Conservation (phyloP, 2,888 invertebrate genomes). For the Metacarcinus magister region DNA sequence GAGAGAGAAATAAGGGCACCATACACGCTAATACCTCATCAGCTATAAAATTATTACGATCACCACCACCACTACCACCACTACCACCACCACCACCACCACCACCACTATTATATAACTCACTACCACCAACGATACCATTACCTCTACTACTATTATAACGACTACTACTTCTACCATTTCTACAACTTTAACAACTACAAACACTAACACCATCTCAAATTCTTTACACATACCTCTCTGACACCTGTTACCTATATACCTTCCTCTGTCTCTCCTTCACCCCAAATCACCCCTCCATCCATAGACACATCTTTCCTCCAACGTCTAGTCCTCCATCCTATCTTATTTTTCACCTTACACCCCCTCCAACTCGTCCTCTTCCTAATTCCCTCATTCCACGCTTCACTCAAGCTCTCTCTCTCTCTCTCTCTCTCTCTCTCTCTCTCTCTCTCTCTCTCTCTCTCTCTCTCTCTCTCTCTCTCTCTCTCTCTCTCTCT, state of each 20-base stretch:
- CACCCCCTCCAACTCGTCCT: neutral
- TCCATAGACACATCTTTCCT: neutral
- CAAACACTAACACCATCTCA: neutral
- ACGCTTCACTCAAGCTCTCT: neutral
- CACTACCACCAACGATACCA: too few relatives aligned
- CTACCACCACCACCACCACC: too few relatives aligned
- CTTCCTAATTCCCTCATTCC: too few relatives aligned
- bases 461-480: constrained; percentile 33
- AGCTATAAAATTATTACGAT: too few relatives aligned
- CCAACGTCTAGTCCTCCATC: too few relatives aligned
- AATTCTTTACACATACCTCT: neutral
- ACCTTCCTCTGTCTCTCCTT: neutral
- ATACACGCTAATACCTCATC: too few relatives aligned
- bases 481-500: neutral
- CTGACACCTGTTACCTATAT: neutral
- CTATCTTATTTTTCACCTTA: neutral
- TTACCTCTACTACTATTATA: too few relatives aligned
- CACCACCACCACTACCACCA: too few relatives aligned
- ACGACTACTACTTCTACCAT: too few relatives aligned
- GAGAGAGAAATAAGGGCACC: neutral
- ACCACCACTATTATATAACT: too few relatives aligned
- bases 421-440: constrained; percentile 15
- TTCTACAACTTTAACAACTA: neutral
- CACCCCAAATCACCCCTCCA: neutral
- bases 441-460: neutral